A percentile compares a stretch with the other conserved stretches of the same genome.
Conservation (phyloP, 2,797 vertebrate species). For the Monodelphis domestica region DNA sequence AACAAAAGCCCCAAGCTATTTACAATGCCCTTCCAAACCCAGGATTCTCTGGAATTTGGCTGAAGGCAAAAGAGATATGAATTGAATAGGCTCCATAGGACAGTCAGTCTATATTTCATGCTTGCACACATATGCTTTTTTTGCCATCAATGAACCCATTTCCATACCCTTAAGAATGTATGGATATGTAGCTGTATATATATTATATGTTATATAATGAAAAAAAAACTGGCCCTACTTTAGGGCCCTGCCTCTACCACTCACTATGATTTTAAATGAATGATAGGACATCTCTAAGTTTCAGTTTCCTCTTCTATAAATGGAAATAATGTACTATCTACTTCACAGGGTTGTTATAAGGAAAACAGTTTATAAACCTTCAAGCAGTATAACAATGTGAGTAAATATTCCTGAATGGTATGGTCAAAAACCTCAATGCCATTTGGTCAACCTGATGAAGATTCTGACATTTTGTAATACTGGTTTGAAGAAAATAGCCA, state of each 20-base stretch:
- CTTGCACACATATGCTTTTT: background rate
- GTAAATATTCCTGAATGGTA: background rate
- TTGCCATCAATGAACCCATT: background rate
- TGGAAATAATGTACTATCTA: background rate
- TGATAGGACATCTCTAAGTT: background rate
- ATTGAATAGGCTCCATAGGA: background rate
- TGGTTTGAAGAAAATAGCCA: background rate
- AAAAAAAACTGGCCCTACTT: background rate
- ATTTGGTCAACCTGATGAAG: background rate
- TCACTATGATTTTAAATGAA: background rate
- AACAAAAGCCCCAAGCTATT: background rate
- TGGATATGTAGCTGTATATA: too few relatives aligned
- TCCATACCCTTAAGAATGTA: background rate
- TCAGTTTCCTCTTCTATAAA: background rate
- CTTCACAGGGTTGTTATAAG: background rate
- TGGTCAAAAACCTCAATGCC: background rate
- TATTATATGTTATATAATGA: background rate
- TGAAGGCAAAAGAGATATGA: constrained; percentile 1
- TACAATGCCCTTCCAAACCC: background rate
- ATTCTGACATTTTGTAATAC: background rate
- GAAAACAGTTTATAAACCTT: background rate
- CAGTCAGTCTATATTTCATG: background rate
- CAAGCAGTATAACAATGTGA: background rate
- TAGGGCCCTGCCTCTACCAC: background rate
- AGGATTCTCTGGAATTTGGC: background rate